These are phyloP conservation scores for Tauraco hartlaubi DNA, from an alignment of 2,797 vertebrate genomes.

Conservation along the genomic window DNA sequence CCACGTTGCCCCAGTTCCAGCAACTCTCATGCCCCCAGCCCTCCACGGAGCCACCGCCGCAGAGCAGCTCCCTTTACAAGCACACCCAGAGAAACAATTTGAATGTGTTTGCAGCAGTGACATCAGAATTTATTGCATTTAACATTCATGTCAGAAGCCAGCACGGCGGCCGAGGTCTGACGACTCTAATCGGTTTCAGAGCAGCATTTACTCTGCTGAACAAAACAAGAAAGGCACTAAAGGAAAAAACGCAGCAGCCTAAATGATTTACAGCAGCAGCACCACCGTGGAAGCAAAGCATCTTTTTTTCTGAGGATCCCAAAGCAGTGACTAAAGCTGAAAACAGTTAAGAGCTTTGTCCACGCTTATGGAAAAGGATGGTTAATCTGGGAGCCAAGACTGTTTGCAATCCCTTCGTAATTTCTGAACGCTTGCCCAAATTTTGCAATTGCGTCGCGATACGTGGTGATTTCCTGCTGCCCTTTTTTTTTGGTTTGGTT, in stretches of 20 bases:
- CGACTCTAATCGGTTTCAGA: not conserved
- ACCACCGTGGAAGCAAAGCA: not conserved
- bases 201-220: not conserved
- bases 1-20: not conserved
- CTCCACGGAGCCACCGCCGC: not conserved
- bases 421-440: not conserved
- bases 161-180: not conserved
- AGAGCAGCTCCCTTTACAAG: not conserved
- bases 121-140: not conserved
- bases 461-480: not conserved
- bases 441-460: not conserved
- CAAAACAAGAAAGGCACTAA: not conserved
- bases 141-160: not conserved
- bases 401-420: not conserved
- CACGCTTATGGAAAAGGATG: not conserved
- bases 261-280: not conserved
- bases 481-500: too few species aligned
- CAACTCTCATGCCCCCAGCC: not conserved
- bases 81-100: accelerated
- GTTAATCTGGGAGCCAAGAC: not conserved
- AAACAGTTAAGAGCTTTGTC: not conserved
- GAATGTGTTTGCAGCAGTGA: not conserved
- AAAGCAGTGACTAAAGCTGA: not conserved
- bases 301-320: not conserved
- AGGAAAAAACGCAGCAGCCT: not conserved